Evolutionary conservation across 64 coral and sea anemone genomes (phyloP).

Genomic region (Actinia equina): DNA sequence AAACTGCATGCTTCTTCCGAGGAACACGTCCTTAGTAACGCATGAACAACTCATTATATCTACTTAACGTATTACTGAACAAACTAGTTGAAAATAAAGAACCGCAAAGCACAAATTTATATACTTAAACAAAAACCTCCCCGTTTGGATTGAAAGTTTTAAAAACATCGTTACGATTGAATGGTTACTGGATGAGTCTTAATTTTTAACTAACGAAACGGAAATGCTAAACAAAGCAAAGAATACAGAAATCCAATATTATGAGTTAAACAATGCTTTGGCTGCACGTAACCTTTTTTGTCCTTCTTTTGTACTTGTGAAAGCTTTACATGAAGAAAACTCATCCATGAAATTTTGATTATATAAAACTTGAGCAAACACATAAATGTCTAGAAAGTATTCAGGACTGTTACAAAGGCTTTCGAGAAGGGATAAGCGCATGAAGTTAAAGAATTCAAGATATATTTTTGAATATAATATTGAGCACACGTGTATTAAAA

Average conservation of each 20-base stretch:
- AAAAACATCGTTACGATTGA: conserved; percentile 1
- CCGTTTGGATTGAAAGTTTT: not conserved
- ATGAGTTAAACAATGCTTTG: not conserved
- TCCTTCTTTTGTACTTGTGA: not conserved
- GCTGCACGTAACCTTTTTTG: not conserved
- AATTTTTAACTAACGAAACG: not conserved
- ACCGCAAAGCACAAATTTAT: not conserved
- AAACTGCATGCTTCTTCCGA: not conserved
- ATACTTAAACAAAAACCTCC: not conserved
- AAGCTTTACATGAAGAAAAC: not conserved
- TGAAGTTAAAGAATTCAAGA: not conserved
- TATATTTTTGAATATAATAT: not conserved
- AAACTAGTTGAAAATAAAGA: not conserved
- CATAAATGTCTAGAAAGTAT: not conserved
- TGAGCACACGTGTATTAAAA: not conserved
- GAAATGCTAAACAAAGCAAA: conserved; percentile 9
- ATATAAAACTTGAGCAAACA: not conserved
- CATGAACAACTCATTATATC: not conserved
- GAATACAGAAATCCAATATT: not conserved
- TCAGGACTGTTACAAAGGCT: not conserved
- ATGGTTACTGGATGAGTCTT: not conserved
- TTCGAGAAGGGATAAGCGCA: not conserved
- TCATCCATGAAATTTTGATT: not conserved
- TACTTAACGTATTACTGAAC: not conserved
- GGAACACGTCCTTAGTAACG: not conserved